phyloP scores from a whole-genome alignment of 1,140 invertebrate species.

The Ceratina australensis region DNA sequence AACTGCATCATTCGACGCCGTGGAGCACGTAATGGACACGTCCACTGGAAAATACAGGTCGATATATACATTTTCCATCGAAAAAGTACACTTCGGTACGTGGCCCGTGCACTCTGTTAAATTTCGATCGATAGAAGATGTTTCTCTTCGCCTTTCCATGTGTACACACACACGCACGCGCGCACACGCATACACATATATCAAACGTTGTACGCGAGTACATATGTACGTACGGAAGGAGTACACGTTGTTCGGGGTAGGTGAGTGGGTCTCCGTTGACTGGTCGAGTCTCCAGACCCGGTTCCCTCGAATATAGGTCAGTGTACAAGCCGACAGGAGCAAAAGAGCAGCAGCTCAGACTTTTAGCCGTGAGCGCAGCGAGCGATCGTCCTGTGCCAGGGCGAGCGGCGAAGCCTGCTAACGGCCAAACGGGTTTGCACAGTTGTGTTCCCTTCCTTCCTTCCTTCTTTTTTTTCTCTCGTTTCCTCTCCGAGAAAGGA shows the following conservation, averaged over 20 bases:
- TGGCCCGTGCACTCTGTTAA: not conserved
- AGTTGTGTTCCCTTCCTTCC: slow-evolving; percentile 62
- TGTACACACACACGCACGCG: too few species aligned
- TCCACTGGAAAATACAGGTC: not conserved
- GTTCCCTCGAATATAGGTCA: slow-evolving; percentile 78
- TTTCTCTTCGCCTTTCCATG: too few species aligned
- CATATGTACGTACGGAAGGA: too few species aligned
- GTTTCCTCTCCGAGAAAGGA: slow-evolving; percentile 52
- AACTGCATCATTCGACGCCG: slow-evolving; percentile 42
- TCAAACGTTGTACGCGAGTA: too few species aligned
- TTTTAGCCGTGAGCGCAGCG: slow-evolving; percentile 56
- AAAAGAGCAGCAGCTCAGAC: slow-evolving; percentile 61
- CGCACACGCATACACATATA: too few species aligned
- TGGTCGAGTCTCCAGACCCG: slow-evolving; percentile 69
- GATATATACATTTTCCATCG: not conserved
- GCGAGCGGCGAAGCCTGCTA: slow-evolving; percentile 60
- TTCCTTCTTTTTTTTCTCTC: slow-evolving; percentile 45
- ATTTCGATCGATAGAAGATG: too few species aligned
- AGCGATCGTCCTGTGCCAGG: slow-evolving; percentile 37
- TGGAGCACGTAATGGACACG: not conserved
- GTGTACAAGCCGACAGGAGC: slow-evolving; percentile 75
- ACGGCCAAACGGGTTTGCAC: slow-evolving; percentile 77
- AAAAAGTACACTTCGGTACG: not conserved
- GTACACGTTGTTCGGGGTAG: slow-evolving; percentile 59
- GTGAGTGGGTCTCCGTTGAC: slow-evolving; percentile 67